Evolutionary conservation across 2,888 invertebrate genomes (phyloP).

Genomic region (Celastrina argiolus): DNA sequence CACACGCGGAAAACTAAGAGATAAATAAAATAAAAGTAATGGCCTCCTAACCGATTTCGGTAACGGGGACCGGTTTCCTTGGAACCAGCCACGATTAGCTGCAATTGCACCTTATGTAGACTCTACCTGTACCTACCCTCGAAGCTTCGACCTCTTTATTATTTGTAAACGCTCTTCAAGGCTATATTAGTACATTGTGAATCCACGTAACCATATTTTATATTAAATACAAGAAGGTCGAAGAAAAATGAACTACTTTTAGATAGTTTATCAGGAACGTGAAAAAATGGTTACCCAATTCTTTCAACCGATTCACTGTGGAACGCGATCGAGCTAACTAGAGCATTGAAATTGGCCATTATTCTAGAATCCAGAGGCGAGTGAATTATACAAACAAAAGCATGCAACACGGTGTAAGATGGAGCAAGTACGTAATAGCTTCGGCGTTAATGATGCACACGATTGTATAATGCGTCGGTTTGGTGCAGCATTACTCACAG

Average conservation of each 20-base stretch:
- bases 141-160: too few relatives aligned
- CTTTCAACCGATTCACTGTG: slow-evolving; percentile 43
- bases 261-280: slow-evolving; percentile 21
- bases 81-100: neutral
- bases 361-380: slow-evolving; percentile 42
- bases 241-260: slow-evolving; percentile 13
- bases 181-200: too few relatives aligned
- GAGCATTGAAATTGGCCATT: slow-evolving; percentile 58
- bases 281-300: slow-evolving; percentile 33
- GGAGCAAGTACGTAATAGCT: slow-evolving; percentile 49
- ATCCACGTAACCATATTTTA: too few relatives aligned
- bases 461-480: slow-evolving; percentile 52
- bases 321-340: slow-evolving; percentile 48
- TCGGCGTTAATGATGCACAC: slow-evolving; percentile 40
- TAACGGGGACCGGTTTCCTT: neutral
- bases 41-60: slow-evolving; percentile 8
- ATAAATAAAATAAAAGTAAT: slow-evolving; percentile 9
- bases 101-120: neutral
- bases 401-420: slow-evolving; percentile 23
- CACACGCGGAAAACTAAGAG: slow-evolving; percentile 36
- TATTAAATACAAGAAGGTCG: slow-evolving; percentile 16
- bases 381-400: slow-evolving; percentile 27
- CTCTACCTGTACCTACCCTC: neutral
- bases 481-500: slow-evolving; percentile 56
- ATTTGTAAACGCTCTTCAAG: too few relatives aligned